phyloP scores from a whole-genome alignment of 2,113 vertebrate species.

The Tachuris rubrigastra region DNA sequence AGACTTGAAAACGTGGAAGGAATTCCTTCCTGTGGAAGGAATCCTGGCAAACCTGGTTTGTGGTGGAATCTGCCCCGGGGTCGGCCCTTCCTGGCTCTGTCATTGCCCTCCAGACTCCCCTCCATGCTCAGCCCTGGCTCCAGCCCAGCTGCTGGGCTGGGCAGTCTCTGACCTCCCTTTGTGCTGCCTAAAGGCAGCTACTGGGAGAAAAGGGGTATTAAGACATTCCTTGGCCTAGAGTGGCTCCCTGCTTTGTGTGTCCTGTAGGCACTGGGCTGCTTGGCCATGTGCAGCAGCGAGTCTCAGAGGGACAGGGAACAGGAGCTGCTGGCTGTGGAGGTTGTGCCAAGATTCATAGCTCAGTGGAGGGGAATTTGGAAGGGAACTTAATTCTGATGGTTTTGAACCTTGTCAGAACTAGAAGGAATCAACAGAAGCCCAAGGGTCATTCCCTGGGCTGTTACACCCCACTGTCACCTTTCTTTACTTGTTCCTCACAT shows the following conservation, averaged over 20 bases:
- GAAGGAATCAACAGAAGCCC: neutral
- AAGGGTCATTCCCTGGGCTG: neutral
- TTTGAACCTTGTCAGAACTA: neutral
- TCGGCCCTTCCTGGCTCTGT: neutral
- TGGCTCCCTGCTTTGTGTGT: neutral
- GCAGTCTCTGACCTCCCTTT: neutral
- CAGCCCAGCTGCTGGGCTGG: neutral
- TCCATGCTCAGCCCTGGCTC: neutral
- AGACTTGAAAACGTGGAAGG: neutral
- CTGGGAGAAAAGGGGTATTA: neutral
- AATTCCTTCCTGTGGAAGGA: neutral
- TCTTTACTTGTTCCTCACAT: neutral
- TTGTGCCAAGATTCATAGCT: neutral
- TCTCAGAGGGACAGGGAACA: neutral
- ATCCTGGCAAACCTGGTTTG: neutral
- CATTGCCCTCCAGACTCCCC: neutral
- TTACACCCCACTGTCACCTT: neutral
- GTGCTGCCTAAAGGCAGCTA: neutral
- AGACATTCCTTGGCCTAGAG: neutral
- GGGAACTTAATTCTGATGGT: neutral
- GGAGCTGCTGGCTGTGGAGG: neutral
- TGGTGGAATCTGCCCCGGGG: neutral
- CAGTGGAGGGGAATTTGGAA: neutral
- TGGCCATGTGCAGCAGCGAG: fast-evolving
- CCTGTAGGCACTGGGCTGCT: neutral